These are phyloP conservation scores for Chelonoidis abingdonii DNA, from an alignment of 2,113 vertebrate genomes.

Conservation along the genomic window DNA sequence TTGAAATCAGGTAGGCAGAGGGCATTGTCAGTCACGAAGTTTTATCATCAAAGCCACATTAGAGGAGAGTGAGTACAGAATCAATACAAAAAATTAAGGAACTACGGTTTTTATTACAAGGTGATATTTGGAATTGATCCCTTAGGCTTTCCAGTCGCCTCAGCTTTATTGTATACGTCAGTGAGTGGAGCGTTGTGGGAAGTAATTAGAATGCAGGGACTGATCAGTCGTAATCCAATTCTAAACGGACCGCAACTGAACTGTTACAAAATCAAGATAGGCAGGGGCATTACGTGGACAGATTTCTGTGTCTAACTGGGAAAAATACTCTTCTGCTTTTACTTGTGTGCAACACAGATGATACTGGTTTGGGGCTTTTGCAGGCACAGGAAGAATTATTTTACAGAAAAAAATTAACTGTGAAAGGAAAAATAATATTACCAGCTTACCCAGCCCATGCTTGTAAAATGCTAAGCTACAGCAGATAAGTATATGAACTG, in stretches of 20 bases:
- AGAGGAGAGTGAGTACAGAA: slow-evolving; percentile 63
- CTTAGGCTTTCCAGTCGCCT: slow-evolving; percentile 67
- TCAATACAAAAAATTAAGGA: slow-evolving; percentile 73
- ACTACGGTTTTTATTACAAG: slow-evolving; percentile 74
- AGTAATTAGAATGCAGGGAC: slow-evolving; percentile 50
- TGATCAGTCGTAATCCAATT: slow-evolving; percentile 52
- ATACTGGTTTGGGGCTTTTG: slow-evolving; percentile 44
- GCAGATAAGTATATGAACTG: slow-evolving; percentile 6
- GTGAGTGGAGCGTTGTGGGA: background rate
- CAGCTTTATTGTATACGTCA: slow-evolving; percentile 49
- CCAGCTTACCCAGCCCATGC: background rate
- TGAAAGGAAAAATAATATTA: slow-evolving; percentile 23
- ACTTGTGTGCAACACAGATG: slow-evolving; percentile 28
- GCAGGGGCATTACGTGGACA: slow-evolving; percentile 12
- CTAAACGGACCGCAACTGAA: slow-evolving; percentile 58
- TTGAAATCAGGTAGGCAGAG: slow-evolving; percentile 47
- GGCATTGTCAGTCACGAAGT: slow-evolving; percentile 40
- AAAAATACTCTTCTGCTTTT: slow-evolving; percentile 40
- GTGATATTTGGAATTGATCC: slow-evolving; percentile 78
- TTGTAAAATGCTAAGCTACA: slow-evolving; percentile 28
- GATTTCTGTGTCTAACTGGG: slow-evolving; percentile 24
- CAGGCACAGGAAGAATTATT: slow-evolving; percentile 13
- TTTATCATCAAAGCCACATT: slow-evolving; percentile 67
- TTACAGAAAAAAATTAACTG: background rate
- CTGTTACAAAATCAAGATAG: slow-evolving; percentile 45